A percentile compares a stretch with the other conserved stretches of the same genome.
Conservation (phyloP, 2,888 invertebrate species). For the Anthoptus insignis region DNA sequence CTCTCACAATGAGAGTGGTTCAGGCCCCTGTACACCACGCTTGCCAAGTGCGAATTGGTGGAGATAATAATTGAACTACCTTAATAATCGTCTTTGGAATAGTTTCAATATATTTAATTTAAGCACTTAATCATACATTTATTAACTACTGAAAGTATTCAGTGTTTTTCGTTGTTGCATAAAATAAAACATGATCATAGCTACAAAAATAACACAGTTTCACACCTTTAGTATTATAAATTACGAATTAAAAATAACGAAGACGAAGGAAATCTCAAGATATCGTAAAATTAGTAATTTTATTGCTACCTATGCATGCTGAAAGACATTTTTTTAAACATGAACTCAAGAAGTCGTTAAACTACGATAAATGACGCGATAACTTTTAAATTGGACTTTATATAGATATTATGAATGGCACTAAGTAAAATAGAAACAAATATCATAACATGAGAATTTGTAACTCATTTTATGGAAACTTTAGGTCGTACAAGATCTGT, state of each 20-base stretch:
- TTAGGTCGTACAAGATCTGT: conserved; percentile 82
- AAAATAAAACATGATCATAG: not conserved
- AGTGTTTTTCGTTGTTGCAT: conserved; percentile 1
- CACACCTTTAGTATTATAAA: not conserved
- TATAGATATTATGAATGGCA: conserved; percentile 38
- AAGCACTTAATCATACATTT: conserved; percentile 16
- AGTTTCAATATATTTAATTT: conserved; percentile 27
- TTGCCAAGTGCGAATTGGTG: too few relatives aligned
- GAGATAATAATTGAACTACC: conserved; percentile 19
- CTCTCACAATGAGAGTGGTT: too few relatives aligned
- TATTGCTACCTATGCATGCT: not conserved
- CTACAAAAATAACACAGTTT: not conserved
- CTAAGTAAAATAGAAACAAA: conserved; percentile 22
- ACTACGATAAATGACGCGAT: conserved; percentile 24
- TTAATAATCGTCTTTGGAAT: conserved; percentile 53
- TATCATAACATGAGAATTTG: conserved; percentile 13
- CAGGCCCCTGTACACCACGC: too few relatives aligned
- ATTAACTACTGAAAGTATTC: not conserved
- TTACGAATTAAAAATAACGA: too few relatives aligned
- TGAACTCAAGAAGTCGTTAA: conserved; percentile 25
- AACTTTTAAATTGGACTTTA: conserved; percentile 27
- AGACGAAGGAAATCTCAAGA: not conserved
- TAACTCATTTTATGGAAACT: not conserved
- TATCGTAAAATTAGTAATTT: not conserved
- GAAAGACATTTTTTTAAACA: conserved; percentile 14